These are phyloP conservation scores for Rhea americana DNA, from an alignment of 2,113 vertebrate species.

Conservation along the genomic window DNA sequence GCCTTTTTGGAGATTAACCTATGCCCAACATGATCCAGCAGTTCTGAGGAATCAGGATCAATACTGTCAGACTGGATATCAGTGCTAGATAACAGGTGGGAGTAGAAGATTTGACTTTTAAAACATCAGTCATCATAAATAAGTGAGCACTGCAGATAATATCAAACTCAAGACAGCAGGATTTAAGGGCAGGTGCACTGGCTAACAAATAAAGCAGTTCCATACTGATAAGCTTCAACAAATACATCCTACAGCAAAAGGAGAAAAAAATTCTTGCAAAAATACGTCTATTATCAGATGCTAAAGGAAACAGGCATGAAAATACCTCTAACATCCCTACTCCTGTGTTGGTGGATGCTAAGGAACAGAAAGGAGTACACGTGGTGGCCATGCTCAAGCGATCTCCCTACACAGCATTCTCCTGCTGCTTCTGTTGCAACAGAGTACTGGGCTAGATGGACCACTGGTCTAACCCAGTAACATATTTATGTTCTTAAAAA, in stretches of 20 bases:
- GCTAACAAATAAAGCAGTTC: conserved; percentile 21
- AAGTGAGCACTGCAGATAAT: not conserved
- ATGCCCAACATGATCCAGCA: not conserved
- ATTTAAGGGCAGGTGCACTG: not conserved
- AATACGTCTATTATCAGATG: not conserved
- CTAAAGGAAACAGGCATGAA: not conserved
- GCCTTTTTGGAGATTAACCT: not conserved
- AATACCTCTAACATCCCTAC: not conserved
- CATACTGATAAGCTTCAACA: not conserved
- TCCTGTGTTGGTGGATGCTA: not conserved
- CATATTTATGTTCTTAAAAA: not conserved
- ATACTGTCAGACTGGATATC: not conserved
- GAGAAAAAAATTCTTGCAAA: not conserved
- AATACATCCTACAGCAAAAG: not conserved
- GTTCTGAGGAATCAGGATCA: conserved; percentile 17
- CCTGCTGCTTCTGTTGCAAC: not conserved
- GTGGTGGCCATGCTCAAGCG: too few species aligned
- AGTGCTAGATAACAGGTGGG: not conserved
- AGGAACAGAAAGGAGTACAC: not conserved
- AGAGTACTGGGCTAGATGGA: not conserved
- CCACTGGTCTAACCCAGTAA: not conserved
- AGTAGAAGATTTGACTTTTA: not conserved
- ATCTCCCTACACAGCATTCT: too few species aligned
- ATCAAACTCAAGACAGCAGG: not conserved
- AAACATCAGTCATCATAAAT: not conserved